Evolutionary conservation across 2,888 invertebrate genomes (phyloP), one percentile per base, ranked within the genome.

Genomic region (Campoplex capitator): DNA sequence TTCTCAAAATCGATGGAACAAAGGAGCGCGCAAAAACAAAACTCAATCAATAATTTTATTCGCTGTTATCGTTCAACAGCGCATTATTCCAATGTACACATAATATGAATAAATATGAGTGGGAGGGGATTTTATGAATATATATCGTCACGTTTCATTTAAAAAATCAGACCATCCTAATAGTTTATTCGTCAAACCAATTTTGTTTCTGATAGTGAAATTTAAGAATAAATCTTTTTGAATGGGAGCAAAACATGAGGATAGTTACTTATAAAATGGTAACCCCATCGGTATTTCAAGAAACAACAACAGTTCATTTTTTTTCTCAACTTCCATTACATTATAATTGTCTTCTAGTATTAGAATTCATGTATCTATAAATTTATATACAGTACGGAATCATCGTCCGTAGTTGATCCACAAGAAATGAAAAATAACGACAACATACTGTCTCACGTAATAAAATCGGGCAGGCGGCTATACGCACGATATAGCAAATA

Each of bases 291-390:
- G 62, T 62, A 16, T 13, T 62, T 16, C 6, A 62, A 62, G 4
- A 62, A 32, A 62, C 32, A 32, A 62, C 58, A 28, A 62, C 32
- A 62, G 62, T 62, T 32, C 32, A 32, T 56, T 54, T 54, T 85
- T 74, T 85, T 74, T 54, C 38, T 88, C 67, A 88, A 88, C 86
- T 89, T 88, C 71, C 87, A 85, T 89, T 89, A 88, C 87, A 88
- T 89, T 90, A 88, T 89, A 88, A 88, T 86, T 83, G 79, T 89
- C 76, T 88, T 89, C 83, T 87, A 85, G 77, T 88, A 88, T 85
- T 89, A 88, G 89, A 88, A 90, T 89, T 89, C 84, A 83, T 89
- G 89, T 88, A 90, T 89, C 88, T 84, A 84, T 90, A 86, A 87
- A 2, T 42, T 42, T 89, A 89, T 89, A 88, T 88, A 89, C 86